Base-by-base conservation (phyloP, 2,888 invertebrate species). In the Nymphalis urticae region DNA sequence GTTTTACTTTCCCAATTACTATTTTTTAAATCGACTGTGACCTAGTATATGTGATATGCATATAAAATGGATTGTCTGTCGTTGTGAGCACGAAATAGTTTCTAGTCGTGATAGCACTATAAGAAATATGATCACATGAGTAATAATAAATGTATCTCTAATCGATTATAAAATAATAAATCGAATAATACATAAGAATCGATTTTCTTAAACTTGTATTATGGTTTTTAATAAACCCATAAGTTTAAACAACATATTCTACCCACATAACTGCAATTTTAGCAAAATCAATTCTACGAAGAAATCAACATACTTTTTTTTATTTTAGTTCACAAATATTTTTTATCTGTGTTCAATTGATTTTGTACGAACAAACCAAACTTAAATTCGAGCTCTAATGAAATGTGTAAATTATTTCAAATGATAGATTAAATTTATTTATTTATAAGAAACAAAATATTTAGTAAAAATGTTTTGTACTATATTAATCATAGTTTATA, bases 381-480 rank as follows among this genome's bases (percentile, higher is more conserved):
- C 48, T n/a, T 53, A 48, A 48, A 56, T 62, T 62, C 53, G 51
- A 63, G 13, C 36, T 63, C 51, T 61, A 64, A 59, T 53, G 50
- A 63, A 65, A 32, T 58, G 62, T 76, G 73, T 76, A 74, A 72
- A 75, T 76, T 74, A 68, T 72, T 73, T 69, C 68, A 71, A 65
- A 72, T 53, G 54, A 65, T 75, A 70, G 75, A 78, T 78, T 72
- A 79, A 84, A 82, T 81, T 83, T 79, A 83, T 80, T 77, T 73
- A 75, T 72, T 77, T 79, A 72, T 86, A 85, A 85, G 87, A 80
- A 85, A 81, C 81, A 80, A 87, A 85, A 85, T 84, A 83, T 86
- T 82, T 84, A 85, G 82, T 76, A 77, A 80, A 78, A 86, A 27
- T 88, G 85, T 89, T 90, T 90, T 89, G 86, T 90, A 89, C 82